Conservation (phyloP, 2,888 invertebrate species). For the Thysanoteuthis rhombus region DNA sequence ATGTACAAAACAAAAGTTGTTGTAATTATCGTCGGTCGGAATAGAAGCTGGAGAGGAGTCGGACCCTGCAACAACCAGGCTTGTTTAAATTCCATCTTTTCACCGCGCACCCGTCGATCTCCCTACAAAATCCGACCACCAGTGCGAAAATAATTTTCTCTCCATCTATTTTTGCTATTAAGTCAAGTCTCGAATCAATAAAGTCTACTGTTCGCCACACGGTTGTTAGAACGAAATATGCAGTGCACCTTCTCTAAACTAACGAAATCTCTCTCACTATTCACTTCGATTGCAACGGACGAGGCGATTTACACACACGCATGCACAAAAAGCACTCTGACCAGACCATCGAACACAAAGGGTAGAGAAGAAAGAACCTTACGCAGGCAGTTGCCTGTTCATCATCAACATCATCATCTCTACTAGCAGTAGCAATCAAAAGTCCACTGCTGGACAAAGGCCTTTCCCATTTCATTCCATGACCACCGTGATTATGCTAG, state of each 20-base stretch:
- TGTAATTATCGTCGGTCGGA: too few relatives aligned
- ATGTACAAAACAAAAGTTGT: too few relatives aligned
- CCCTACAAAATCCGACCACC: not conserved
- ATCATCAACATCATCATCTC: too few relatives aligned
- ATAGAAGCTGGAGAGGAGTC: too few relatives aligned
- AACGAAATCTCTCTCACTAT: not conserved
- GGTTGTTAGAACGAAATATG: not conserved
- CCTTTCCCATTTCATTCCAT: too few relatives aligned
- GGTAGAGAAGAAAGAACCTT: not conserved
- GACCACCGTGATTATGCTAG: too few relatives aligned
- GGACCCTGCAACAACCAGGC: too few relatives aligned
- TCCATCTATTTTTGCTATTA: not conserved
- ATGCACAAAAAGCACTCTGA: not conserved
- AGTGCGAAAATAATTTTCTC: not conserved
- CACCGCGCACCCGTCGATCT: not conserved
- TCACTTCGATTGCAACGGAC: not conserved
- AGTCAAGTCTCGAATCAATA: not conserved
- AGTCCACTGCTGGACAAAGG: too few relatives aligned
- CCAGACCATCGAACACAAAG: not conserved
- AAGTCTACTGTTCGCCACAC: not conserved
- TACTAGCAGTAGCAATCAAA: too few relatives aligned
- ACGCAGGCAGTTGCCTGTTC: not conserved
- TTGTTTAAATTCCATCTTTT: not conserved
- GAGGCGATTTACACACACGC: not conserved
- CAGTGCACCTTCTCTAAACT: not conserved